Base-by-base conservation (phyloP, 2,888 invertebrate species). In the Athripsodes cinereus region DNA sequence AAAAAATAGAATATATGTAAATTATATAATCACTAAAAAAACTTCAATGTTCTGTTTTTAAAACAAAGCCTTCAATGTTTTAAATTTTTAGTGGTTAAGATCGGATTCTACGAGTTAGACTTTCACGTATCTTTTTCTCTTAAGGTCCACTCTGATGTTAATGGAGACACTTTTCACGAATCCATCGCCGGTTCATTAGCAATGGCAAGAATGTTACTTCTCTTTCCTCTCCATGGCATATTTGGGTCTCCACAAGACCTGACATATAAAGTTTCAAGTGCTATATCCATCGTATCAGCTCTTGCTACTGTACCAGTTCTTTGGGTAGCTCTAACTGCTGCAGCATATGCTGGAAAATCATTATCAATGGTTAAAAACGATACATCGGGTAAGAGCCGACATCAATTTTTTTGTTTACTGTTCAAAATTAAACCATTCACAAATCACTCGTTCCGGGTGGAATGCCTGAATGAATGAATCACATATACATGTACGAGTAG, bases 181-280 rank as follows among this genome's bases (percentile, higher is more conserved):
- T 52, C 61, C 2, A 61, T 63, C 31, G 46, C 26, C 11, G 35
- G 52, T 3, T 60, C 60, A 22, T 55, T 63, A 22, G 3, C 26
- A 1, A 52, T 63, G 22, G 60, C 58, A 10, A 31, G 61, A 6
- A 58, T 53, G 13, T 48, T 61, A 2, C 59, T 61, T 10, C 22
- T 61, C 5, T 63, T 63, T 47, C 63, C 63, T 2, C 53, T 61
- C 1, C 53, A 55, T 26, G 58, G 61, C 16, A 11, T 63, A 6
- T 46, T 52, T 6, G 40, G 31, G n/a, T 31, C 34, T 10, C 31
- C 50, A 5, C 22, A 26, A 18, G 48, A 22, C 11, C 31, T 52
- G 8, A 34, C 8, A 11, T 60, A 54, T 20, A 53, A 54, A 10
- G 21, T 49, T 5, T 18, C 26, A 5, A 47, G 60, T 13, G 18